Evolutionary conservation across 1,140 invertebrate species (phyloP).

Genomic region (Pachyrhynchus sulphureomaculatus): DNA sequence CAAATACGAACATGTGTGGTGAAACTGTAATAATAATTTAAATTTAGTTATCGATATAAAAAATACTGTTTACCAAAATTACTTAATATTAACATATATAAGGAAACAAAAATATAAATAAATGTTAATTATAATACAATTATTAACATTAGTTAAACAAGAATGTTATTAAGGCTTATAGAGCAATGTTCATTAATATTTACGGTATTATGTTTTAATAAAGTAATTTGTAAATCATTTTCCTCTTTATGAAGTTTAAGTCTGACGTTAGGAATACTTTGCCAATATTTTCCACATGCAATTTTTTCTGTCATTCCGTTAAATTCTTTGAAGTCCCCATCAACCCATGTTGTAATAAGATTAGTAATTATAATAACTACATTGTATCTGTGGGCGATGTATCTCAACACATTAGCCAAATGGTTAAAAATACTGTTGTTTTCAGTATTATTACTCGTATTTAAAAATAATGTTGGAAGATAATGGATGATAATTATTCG

Average conservation of each 20-base stretch:
- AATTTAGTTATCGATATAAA: too few relatives aligned
- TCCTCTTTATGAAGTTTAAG: constrained; percentile 23
- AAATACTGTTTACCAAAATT: too few relatives aligned
- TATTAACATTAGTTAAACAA: too few relatives aligned
- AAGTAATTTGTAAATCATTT: too few relatives aligned
- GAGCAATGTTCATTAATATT: too few relatives aligned
- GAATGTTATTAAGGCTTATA: too few relatives aligned
- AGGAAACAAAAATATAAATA: too few relatives aligned
- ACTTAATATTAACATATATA: too few relatives aligned
- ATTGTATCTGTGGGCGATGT: constrained; percentile 55
- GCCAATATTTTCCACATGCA: constrained; percentile 56
- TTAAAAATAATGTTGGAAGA: constrained; percentile 56
- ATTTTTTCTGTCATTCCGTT: constrained; percentile 28
- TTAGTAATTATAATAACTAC: constrained; percentile 61
- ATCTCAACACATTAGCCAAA: constrained; percentile 58
- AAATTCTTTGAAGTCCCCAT: constrained; percentile 49
- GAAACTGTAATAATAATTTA: too few relatives aligned
- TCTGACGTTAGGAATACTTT: constrained; percentile 52
- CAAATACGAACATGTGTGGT: too few relatives aligned
- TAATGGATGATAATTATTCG: constrained; percentile 65
- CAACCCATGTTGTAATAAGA: constrained; percentile 59
- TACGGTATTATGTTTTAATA: too few relatives aligned
- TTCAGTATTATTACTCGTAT: constrained; percentile 40
- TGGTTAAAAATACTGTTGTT: constrained; percentile 55
- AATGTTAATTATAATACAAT: too few relatives aligned